Evolutionary conservation across 2,113 vertebrate genomes (phyloP).

Genomic region (Riparia riparia): DNA sequence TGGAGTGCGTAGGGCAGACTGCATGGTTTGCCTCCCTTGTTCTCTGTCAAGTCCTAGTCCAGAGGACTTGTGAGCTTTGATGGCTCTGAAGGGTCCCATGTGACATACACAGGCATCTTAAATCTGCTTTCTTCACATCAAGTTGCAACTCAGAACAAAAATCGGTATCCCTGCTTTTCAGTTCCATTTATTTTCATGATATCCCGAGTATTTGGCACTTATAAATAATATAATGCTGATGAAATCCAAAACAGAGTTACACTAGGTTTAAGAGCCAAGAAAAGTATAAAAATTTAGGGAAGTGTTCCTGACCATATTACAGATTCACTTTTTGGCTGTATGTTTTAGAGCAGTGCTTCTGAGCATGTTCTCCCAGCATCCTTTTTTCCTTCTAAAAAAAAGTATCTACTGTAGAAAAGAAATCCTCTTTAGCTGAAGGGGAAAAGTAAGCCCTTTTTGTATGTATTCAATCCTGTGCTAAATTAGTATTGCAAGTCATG

Average conservation of each 20-base stretch:
- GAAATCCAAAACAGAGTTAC: not conserved
- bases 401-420: not conserved
- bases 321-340: not conserved
- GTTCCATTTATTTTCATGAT: not conserved
- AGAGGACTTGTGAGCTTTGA: not conserved
- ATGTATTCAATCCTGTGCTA: not conserved
- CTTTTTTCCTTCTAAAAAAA: not conserved
- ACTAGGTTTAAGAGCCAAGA: not conserved
- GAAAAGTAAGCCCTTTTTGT: not conserved
- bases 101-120: not conserved
- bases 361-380: not conserved
- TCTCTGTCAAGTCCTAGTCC: not conserved
- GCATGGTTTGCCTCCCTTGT: rapidly evolving
- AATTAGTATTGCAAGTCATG: not conserved
- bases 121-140: not conserved
- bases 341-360: not conserved
- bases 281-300: not conserved
- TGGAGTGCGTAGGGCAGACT: not conserved
- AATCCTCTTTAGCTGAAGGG: not conserved
- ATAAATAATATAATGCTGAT: not conserved
- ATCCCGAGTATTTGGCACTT: not conserved
- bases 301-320: not conserved
- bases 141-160: not conserved
- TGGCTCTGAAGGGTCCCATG: not conserved
- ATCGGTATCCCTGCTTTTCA: not conserved